Percentiles rank a stretch among this genome's conserved stretches.
phyloP scores from a whole-genome alignment of 2,797 vertebrate species.

The Gallirallus australis region DNA sequence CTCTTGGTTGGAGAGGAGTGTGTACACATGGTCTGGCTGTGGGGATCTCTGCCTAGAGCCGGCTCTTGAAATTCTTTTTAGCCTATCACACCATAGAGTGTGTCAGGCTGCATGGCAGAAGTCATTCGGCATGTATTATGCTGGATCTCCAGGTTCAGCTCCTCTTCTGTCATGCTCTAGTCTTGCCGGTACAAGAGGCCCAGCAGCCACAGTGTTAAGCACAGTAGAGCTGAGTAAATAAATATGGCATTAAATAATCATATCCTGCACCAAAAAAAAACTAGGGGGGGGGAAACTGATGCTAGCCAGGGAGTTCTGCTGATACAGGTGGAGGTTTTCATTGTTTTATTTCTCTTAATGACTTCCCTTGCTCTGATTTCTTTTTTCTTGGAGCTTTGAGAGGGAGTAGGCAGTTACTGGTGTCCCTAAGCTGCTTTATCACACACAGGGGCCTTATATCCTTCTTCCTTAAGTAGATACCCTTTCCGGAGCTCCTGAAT shows the following conservation, averaged over 20 bases:
- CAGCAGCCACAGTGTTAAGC: not conserved
- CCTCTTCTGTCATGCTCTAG: not conserved
- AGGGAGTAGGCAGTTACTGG: not conserved
- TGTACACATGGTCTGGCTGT: not conserved
- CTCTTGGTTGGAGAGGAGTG: not conserved
- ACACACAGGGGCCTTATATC: not conserved
- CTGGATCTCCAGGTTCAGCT: not conserved
- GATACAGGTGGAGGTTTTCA: constrained; percentile 33
- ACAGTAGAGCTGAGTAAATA: constrained; percentile 31
- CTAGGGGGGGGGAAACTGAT: not conserved
- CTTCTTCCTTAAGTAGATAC: not conserved
- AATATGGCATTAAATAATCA: constrained; percentile 48
- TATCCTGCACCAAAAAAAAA: constrained; percentile 25
- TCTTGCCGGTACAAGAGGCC: not conserved
- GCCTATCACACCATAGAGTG: not conserved
- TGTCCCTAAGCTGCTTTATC: constrained; percentile 22
- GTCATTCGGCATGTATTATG: not conserved
- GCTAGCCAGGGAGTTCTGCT: constrained; percentile 31
- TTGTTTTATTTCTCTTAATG: constrained; percentile 47
- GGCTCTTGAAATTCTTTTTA: not conserved
- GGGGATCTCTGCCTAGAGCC: not conserved
- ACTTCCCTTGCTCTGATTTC: constrained; percentile 17
- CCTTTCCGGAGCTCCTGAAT: constrained; percentile 33
- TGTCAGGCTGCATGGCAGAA: not conserved
- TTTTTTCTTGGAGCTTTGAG: constrained; percentile 21